Base-by-base conservation (phyloP, 2,888 invertebrate species). In the Cancer borealis region DNA sequence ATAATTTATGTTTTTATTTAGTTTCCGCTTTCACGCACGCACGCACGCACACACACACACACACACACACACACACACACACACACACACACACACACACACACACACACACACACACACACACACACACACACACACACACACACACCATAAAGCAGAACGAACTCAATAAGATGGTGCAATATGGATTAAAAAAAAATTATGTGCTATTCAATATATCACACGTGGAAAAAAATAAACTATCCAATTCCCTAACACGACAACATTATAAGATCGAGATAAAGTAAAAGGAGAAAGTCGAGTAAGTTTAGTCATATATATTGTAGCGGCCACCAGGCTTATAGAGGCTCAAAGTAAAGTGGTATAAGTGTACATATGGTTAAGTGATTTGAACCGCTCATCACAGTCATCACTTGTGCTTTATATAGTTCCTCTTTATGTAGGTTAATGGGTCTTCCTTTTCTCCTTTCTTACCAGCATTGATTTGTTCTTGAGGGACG, bases 21-120 rank as follows among this genome's bases (percentile, higher is more conserved):
- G 60, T 60, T 60, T 60, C 21, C 60, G 60, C 21, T 60, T 60
- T 60, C 73, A 79, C 73, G 26, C n/a, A 79, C n/a, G 26, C n/a
- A 79, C 73, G 26, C 73, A 79, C 73, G 21, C 60, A 54, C 54
- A 12, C 10, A 10, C 10, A 54, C 14, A 54, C 54, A 60, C 60
- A 60, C 60, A 21, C 60, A 21, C 60, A 60, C 60, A 60, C 60
- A 60, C 73, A 10, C 73, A 73, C 73, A 73, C 73, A 26, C 26
- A 26, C 73, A 73, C 73, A 73, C 26, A 73, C 73, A 66, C 17
- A 66, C 17, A 66, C 60, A 30, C 26, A 30, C 79, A 79, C 79
- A 79, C 79, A 79, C 79, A 79, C 79, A 79, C 26, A 79, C 26
- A 79, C 79, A 79, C 79, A 73, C 73, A 73, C 73, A 73, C 73